Evolutionary conservation across 2,113 vertebrate genomes (phyloP).

Genomic region (Ivindomyrus marchei): DNA sequence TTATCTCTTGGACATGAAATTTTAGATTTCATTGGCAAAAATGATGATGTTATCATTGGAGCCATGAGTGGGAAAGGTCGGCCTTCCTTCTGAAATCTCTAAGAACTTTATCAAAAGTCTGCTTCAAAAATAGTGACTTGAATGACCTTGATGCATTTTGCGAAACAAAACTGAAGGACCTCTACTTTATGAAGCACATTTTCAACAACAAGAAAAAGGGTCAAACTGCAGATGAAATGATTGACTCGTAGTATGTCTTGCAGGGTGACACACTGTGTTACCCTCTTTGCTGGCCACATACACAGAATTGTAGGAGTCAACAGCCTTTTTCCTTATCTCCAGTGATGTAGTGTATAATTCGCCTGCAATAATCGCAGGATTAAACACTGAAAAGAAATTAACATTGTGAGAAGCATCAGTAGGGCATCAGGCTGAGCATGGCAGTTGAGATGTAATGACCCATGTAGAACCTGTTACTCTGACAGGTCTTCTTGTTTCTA

Average conservation of each 20-base stretch:
- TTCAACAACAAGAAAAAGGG: neutral
- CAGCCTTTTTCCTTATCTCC: neutral
- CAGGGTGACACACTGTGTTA: neutral
- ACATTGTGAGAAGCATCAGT: conserved; percentile 5
- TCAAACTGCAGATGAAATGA: neutral
- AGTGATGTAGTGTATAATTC: conserved; percentile 13
- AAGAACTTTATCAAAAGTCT: neutral
- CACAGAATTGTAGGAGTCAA: neutral
- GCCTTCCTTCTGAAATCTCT: conserved; percentile 12
- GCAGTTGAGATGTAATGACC: conserved; percentile 10
- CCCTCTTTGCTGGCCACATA: neutral
- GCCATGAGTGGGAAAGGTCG: conserved; percentile 27
- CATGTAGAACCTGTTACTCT: neutral
- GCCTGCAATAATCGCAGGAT: conserved; percentile 9
- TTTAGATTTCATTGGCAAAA: conserved; percentile 35
- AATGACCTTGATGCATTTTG: neutral
- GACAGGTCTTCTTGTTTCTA: neutral
- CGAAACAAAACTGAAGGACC: neutral
- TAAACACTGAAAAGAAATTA: conserved; percentile 21
- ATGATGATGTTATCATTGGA: conserved; percentile 33
- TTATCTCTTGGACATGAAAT: conserved; percentile 35
- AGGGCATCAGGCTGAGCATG: neutral
- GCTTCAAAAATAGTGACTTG: neutral
- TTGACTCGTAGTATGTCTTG: neutral
- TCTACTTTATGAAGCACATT: neutral